phyloP scores from a whole-genome alignment of 2,113 vertebrate species.

The Ceyx margarethae region DNA sequence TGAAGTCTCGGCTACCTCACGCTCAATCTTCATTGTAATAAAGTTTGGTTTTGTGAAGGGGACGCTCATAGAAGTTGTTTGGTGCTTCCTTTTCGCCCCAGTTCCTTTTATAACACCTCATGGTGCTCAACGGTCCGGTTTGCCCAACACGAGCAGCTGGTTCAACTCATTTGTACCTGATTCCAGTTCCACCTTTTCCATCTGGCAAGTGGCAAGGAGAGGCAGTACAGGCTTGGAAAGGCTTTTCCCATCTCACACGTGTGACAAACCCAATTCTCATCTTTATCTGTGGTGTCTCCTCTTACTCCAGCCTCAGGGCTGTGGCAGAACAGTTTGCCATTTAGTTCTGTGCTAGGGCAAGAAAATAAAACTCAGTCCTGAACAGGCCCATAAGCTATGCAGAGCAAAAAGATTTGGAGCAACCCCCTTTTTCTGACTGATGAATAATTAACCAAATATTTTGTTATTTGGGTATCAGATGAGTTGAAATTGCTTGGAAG shows the following conservation, averaged over 20 bases:
- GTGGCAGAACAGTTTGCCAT: not conserved
- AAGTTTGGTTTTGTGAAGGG: not conserved
- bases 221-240: not conserved
- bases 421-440: not conserved
- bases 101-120: fast-evolving
- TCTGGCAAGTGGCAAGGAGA: not conserved
- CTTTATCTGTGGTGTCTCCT: not conserved
- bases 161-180: fast-evolving
- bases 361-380: not conserved
- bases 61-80: not conserved
- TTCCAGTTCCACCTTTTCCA: not conserved
- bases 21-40: not conserved
- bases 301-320: not conserved
- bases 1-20: not conserved
- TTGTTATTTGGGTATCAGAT: not conserved
- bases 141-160: not conserved
- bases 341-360: not conserved
- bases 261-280: not conserved
- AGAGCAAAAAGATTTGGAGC: not conserved
- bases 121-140: fast-evolving
- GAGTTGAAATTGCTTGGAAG: not conserved
- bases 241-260: fast-evolving
- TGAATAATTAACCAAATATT: not conserved
- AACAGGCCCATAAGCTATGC: not conserved
- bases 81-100: not conserved